These are phyloP conservation scores for Microcaecilia unicolor DNA, from an alignment of 2,797 vertebrate genomes.

Conservation along the genomic window DNA sequence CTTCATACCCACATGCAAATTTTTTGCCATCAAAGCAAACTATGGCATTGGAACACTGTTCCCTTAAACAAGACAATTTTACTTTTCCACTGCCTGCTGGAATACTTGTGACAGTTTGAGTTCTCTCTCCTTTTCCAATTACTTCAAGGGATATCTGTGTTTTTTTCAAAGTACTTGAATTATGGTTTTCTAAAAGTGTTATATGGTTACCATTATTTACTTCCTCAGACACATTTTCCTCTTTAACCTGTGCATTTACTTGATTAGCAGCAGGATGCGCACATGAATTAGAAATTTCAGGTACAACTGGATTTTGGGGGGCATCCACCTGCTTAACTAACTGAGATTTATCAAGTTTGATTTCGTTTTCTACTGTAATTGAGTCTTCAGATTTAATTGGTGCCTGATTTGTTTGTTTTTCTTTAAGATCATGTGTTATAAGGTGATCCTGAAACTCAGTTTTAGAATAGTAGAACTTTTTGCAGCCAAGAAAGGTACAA, in stretches of 20 bases:
- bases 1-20: constrained; percentile 82
- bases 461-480: constrained; percentile 88
- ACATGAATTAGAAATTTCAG: constrained; percentile 29
- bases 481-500: constrained; percentile 77
- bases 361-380: constrained; percentile 26
- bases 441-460: constrained; percentile 83
- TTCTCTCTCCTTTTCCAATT: constrained; percentile 28
- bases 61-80: constrained; percentile 40
- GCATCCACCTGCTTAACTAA: constrained; percentile 38
- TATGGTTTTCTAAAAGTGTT: constrained; percentile 41
- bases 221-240: constrained; percentile 38
- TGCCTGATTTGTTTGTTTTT: constrained; percentile 26
- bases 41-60: constrained; percentile 55
- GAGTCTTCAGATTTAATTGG: constrained; percentile 35
- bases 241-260: constrained; percentile 32
- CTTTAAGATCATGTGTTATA: constrained; percentile 66
- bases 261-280: constrained; percentile 38
- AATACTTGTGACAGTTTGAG: constrained; percentile 34
- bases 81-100: constrained; percentile 46
- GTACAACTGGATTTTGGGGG: constrained; percentile 29
- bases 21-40: constrained; percentile 82
- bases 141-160: constrained; percentile 15
- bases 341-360: too few relatives aligned
- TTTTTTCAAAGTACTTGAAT: constrained; percentile 32
- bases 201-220: constrained; percentile 51